Evolutionary conservation across 2,113 vertebrate species (phyloP).

Genomic region (Leptodactylus fuscus): DNA sequence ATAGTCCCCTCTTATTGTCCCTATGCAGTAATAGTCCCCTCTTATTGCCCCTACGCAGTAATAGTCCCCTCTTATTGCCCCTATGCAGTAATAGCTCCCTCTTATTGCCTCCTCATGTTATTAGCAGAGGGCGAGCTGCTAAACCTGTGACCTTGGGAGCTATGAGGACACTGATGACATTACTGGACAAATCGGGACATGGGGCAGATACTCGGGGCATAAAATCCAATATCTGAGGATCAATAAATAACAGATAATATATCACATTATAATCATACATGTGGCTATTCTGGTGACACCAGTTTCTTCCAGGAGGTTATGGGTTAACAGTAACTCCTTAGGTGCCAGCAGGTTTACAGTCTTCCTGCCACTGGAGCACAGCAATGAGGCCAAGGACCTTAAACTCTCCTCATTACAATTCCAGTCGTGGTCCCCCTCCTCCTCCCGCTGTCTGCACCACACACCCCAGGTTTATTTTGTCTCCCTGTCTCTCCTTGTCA

Average conservation of each 20-base stretch:
- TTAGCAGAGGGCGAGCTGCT: no score
- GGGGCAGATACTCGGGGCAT: no score
- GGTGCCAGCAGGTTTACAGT: conserved; percentile 14
- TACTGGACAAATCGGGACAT: no score
- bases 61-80: no score
- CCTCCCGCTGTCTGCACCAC: conserved; percentile 13
- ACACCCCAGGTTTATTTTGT: conserved; percentile 51
- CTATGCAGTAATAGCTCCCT: no score
- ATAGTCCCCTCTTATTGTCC: no score
- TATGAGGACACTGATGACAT: no score
- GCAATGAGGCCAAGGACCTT: conserved; percentile 5
- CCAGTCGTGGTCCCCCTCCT: not conserved
- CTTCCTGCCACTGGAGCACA: not conserved
- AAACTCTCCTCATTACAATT: conserved; percentile 25
- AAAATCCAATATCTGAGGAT: no score
- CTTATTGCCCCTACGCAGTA: no score
- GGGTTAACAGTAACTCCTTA: conserved; percentile 24
- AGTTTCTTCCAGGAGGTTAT: not conserved
- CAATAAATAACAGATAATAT: not conserved
- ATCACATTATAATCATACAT: not conserved
- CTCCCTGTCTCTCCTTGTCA: conserved; percentile 52
- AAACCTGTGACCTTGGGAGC: no score
- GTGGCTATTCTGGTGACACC: not conserved
- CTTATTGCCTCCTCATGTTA: no score
- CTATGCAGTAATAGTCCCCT: no score